phyloP scores from a whole-genome alignment of 1,140 invertebrate species.

The Uloborus diversus region DNA sequence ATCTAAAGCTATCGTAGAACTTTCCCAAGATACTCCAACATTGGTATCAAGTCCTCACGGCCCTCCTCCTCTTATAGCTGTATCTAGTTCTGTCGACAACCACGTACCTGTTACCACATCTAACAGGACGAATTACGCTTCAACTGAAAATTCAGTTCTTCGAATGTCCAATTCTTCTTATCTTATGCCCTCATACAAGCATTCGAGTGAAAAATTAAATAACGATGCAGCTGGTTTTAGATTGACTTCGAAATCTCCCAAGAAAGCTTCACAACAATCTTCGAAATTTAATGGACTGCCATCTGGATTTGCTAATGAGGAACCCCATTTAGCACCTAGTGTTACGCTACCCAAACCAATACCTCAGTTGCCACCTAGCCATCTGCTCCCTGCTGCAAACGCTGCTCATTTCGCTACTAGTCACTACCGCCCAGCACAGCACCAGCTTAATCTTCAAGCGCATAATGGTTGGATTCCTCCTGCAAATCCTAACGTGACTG shows the following conservation, averaged over 20 bases:
- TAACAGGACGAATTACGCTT: constrained; percentile 5
- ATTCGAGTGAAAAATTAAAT: not conserved
- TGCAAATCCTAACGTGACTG: constrained; percentile 46
- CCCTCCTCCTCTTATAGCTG: constrained; percentile 44
- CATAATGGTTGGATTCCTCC: constrained; percentile 43
- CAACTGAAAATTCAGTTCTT: constrained; percentile 3
- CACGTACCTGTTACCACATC: constrained; percentile 2
- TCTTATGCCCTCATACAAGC: constrained; percentile 25
- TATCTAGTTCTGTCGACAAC: not conserved
- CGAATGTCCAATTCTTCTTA: constrained; percentile 13
- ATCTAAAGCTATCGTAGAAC: not conserved
- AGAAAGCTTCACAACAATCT: constrained; percentile 16
- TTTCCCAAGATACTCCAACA: not conserved
- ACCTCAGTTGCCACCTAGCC: constrained; percentile 22
- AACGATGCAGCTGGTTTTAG: not conserved
- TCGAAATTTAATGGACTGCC: constrained; percentile 41
- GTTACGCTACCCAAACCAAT: constrained; percentile 29
- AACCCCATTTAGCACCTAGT: not conserved
- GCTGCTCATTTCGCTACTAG: constrained; percentile 26
- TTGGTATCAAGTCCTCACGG: constrained; percentile 36
- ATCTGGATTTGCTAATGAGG: constrained; percentile 18
- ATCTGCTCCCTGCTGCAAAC: not conserved
- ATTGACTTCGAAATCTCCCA: constrained; percentile 7
- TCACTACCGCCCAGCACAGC: constrained; percentile 46
- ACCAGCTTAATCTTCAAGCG: constrained; percentile 33